These are phyloP conservation scores for Chromis chromis DNA, from an alignment of 2,797 vertebrate species.

Conservation along the genomic window DNA sequence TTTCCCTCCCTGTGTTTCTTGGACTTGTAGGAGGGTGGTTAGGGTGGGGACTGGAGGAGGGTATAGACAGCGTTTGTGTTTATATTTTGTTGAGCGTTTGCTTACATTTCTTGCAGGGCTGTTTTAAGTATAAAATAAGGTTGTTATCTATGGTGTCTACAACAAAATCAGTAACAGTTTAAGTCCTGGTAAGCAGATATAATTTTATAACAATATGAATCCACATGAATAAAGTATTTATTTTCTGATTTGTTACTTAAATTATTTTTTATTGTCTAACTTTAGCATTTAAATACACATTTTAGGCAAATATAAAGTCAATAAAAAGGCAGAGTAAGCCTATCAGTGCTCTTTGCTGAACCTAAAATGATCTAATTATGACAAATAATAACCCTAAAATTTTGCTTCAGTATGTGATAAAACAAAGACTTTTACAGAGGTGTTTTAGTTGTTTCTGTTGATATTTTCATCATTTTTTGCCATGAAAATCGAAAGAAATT, in stretches of 20 bases:
- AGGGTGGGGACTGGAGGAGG: constrained; percentile 20
- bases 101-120: constrained; percentile 70
- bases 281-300: not conserved
- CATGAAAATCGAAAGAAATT: not conserved
- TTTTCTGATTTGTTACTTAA: not conserved
- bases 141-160: constrained; percentile 35
- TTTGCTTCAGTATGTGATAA: not conserved
- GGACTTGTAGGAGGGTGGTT: constrained; percentile 25
- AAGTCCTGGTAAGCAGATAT: not conserved
- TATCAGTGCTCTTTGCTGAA: not conserved
- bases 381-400: no score
- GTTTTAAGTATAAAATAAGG: constrained; percentile 59
- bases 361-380: no score
- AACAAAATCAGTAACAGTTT: constrained; percentile 6
- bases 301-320: no score
- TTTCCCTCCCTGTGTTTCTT: constrained; percentile 42
- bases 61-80: constrained; percentile 65
- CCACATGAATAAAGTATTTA: not conserved
- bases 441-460: not conserved
- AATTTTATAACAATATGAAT: constrained; percentile 4
- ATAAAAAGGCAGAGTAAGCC: not conserved
- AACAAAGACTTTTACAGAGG: not conserved
- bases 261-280: not conserved
- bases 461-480: not conserved
- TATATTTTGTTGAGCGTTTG: constrained; percentile 70